These are phyloP conservation scores for Myotis myotis DNA, from an alignment of 2,797 vertebrate genomes.

Conservation along the genomic window DNA sequence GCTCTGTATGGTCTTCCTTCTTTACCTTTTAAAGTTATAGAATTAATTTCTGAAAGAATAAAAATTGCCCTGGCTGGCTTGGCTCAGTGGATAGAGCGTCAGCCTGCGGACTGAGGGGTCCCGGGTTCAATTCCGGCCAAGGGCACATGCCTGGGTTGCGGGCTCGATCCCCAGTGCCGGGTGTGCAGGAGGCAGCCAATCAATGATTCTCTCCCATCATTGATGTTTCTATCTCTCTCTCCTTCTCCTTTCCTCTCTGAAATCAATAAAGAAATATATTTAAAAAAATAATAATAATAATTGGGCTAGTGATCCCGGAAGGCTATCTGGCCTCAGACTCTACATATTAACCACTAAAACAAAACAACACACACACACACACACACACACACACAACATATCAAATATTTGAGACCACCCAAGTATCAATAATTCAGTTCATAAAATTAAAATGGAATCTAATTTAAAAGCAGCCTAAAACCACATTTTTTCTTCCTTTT, in stretches of 20 bases:
- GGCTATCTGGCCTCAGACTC: neutral
- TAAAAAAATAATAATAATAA: too few species aligned
- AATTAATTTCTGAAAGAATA: slow-evolving; percentile 16
- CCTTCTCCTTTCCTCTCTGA: too few species aligned
- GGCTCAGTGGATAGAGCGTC: too few species aligned
- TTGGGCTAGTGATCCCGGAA: neutral
- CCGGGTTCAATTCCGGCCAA: too few species aligned
- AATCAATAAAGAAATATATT: too few species aligned
- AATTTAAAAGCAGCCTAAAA: neutral
- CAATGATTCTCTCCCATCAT: too few species aligned
- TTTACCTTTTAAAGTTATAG: neutral
- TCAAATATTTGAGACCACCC: neutral
- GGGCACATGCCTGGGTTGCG: too few species aligned
- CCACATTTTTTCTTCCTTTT: neutral
- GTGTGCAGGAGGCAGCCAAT: too few species aligned
- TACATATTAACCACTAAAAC: neutral
- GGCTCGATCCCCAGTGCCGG: too few species aligned
- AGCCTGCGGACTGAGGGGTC: too few species aligned
- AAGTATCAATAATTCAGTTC: neutral
- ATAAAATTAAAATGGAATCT: neutral
- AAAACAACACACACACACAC: neutral
- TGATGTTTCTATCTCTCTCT: too few species aligned
- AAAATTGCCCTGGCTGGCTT: too few species aligned
- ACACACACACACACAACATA: neutral
- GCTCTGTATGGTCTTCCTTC: neutral